These are phyloP conservation scores for Gordius sp. DNA, from an alignment of 2,888 invertebrate species.

Conservation along the genomic window DNA sequence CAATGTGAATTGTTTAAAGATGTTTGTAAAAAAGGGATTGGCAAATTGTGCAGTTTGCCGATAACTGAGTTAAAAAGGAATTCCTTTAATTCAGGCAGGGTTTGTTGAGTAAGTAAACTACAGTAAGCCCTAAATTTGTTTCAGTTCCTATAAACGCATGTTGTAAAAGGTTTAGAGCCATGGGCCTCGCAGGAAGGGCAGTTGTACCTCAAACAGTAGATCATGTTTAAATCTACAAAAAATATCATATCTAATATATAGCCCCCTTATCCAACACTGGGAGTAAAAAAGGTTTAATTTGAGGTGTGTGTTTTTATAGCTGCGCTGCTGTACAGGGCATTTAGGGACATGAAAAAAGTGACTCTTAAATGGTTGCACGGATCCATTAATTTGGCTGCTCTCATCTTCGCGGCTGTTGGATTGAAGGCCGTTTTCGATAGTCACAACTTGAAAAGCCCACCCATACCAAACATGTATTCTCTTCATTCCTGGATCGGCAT, in stretches of 20 bases:
- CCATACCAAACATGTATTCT: constrained; percentile 45
- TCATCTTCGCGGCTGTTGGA: constrained; percentile 43
- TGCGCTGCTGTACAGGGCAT: constrained; percentile 50
- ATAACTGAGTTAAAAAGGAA: no score
- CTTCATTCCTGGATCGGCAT: constrained; percentile 58
- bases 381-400: constrained; percentile 39
- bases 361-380: constrained; percentile 49
- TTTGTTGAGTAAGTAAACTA: no score
- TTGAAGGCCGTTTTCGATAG: constrained; percentile 52
- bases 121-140: no score
- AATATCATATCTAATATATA: not conserved
- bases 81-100: no score
- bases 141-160: no score
- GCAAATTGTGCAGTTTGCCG: no score
- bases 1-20: no score
- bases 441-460: constrained; percentile 37
- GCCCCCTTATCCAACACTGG: no score
- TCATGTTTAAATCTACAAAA: not conserved
- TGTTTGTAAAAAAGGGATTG: no score
- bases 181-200: no score
- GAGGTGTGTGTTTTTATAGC: constrained; percentile 33
- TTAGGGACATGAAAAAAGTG: constrained; percentile 44
- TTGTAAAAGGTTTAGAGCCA: no score
- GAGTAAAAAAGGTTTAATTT: not conserved
- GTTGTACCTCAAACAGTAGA: no score